phyloP scores from a whole-genome alignment of 2,797 vertebrate genomes.

The Muraenolepis orangiensis region DNA sequence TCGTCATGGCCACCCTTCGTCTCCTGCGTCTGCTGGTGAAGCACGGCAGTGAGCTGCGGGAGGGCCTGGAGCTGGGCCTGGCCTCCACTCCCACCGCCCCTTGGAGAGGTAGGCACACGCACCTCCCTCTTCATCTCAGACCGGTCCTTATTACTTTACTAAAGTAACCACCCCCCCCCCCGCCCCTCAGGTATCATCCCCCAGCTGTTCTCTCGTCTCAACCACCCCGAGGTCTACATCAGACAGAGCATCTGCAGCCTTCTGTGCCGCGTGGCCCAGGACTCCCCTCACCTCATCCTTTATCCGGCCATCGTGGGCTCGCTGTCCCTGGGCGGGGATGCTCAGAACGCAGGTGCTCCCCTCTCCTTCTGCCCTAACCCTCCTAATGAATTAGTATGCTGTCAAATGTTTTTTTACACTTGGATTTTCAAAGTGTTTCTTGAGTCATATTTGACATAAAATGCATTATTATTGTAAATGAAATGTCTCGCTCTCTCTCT shows the following conservation, averaged over 20 bases:
- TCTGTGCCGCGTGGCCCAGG: constrained; percentile 93
- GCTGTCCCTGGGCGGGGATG: constrained; percentile 91
- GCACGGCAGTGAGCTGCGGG: constrained; percentile 92
- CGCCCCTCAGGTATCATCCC: constrained; percentile 87
- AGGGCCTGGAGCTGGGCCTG: constrained; percentile 90
- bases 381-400: not conserved
- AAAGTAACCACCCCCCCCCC: not conserved
- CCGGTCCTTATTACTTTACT: not conserved
- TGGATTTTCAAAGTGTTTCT: not conserved
- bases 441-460: no score
- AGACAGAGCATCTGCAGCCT: constrained; percentile 97
- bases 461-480: no score
- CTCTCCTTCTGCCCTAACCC: not conserved
- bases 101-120: constrained; percentile 83
- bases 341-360: constrained; percentile 83
- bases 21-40: constrained; percentile 91
- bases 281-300: constrained; percentile 94
- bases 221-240: constrained; percentile 96
- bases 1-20: constrained; percentile 95
- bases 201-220: constrained; percentile 95
- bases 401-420: not conserved
- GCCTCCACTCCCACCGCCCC: constrained; percentile 96
- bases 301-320: constrained; percentile 98
- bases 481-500: not conserved
- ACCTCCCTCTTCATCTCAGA: not conserved